Conservation (phyloP, 1,140 invertebrate genomes). For the Leptinotarsa texana region DNA sequence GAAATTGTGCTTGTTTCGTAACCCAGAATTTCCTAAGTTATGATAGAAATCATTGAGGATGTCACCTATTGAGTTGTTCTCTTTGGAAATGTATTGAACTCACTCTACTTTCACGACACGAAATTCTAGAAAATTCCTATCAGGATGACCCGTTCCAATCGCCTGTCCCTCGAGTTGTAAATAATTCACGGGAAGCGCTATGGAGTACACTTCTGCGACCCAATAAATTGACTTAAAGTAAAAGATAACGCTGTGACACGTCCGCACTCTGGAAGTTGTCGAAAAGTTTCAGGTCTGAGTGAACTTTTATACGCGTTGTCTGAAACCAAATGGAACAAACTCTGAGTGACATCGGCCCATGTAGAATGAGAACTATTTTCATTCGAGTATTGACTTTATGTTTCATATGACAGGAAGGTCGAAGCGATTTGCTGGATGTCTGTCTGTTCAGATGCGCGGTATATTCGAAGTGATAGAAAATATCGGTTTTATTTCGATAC, state of each 20-base stretch:
- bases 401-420: neutral
- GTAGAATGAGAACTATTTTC: conserved; percentile 1
- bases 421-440: neutral
- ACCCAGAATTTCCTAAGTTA: too few species aligned
- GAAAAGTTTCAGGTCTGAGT: conserved; percentile 1
- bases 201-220: conserved; percentile 1
- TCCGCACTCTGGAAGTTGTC: conserved; percentile 7
- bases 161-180: neutral
- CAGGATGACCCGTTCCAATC: neutral
- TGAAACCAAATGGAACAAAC: conserved; percentile 3
- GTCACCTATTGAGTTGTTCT: too few species aligned
- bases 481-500: too few species aligned
- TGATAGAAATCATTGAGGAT: too few species aligned
- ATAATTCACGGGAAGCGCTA: conserved; percentile 4
- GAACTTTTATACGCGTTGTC: conserved; percentile 8
- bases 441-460: too few species aligned
- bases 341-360: conserved; percentile 1
- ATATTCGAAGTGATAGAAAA: too few species aligned
- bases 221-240: conserved; percentile 8
- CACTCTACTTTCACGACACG: too few species aligned
- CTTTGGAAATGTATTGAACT: too few species aligned
- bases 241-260: conserved; percentile 7
- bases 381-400: neutral
- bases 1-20: too few species aligned
- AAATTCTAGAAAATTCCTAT: neutral